phyloP scores from a whole-genome alignment of 2,113 vertebrate genomes.

The Antechinus flavipes region DNA sequence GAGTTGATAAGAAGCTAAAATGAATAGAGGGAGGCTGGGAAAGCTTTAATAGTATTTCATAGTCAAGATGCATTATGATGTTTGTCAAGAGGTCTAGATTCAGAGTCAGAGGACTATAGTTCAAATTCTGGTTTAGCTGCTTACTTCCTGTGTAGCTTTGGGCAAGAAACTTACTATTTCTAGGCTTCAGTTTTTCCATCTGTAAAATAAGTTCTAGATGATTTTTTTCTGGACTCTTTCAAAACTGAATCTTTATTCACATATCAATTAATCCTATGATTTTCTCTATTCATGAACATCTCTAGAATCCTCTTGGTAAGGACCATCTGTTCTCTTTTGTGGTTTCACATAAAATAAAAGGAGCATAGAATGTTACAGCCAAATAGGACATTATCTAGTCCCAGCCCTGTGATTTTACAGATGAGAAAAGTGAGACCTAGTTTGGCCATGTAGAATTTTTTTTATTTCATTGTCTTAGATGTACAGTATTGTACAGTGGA shows the following conservation, averaged over 20 bases:
- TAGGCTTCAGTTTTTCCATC: background rate
- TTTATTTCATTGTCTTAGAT: background rate
- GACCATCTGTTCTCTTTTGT: background rate
- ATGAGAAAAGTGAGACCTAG: background rate
- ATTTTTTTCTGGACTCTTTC: background rate
- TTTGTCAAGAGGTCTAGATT: background rate
- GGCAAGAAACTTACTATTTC: background rate
- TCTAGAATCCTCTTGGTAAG: background rate
- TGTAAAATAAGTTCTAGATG: background rate
- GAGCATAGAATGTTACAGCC: background rate
- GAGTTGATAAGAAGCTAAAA: background rate
- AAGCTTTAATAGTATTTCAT: background rate
- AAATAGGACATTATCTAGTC: background rate
- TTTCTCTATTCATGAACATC: background rate
- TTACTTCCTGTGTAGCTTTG: background rate
- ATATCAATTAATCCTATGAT: background rate
- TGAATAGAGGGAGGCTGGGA: background rate
- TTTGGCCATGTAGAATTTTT: background rate
- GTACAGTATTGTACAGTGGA: background rate
- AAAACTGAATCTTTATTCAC: background rate
- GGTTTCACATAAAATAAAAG: background rate
- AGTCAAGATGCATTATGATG: background rate
- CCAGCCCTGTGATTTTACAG: background rate
- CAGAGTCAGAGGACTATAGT: background rate
- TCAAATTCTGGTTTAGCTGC: background rate